Conservation (phyloP, 2,113 vertebrate species). For the Pyxicephalus adspersus region DNA sequence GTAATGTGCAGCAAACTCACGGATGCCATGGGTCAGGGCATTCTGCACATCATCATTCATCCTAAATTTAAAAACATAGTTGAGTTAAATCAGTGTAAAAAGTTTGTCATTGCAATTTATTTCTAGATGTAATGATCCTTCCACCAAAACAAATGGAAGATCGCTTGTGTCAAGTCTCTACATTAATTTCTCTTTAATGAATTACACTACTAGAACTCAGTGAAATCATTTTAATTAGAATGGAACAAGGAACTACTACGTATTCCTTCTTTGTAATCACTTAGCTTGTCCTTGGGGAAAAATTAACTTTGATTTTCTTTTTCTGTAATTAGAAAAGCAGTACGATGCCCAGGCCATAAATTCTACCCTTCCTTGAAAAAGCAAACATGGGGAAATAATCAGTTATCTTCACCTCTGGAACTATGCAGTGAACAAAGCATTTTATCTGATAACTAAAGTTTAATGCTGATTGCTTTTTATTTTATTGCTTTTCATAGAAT, state of each 20-base stretch:
- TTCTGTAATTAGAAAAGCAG: constrained; percentile 57
- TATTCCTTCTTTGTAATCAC: constrained; percentile 55
- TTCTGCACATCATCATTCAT: too few relatives aligned
- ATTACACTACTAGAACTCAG: constrained; percentile 59
- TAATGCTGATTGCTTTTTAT: constrained; percentile 44
- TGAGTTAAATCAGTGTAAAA: background rate
- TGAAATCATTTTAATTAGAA: constrained; percentile 62
- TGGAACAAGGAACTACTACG: constrained; percentile 27
- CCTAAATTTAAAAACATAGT: too few relatives aligned
- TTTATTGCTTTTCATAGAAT: constrained; percentile 10
- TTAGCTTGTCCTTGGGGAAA: constrained; percentile 60
- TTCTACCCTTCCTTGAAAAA: constrained; percentile 44
- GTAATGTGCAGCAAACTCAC: too few relatives aligned
- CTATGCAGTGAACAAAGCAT: constrained; percentile 9
- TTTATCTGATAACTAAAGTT: constrained; percentile 36
- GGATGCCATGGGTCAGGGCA: too few relatives aligned
- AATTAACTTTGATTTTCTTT: constrained; percentile 57
- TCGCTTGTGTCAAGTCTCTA: constrained; percentile 51
- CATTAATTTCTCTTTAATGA: constrained; percentile 62
- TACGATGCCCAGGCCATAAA: constrained; percentile 51
- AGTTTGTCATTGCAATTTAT: constrained; percentile 4
- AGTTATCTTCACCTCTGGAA: constrained; percentile 57
- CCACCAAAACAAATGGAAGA: constrained; percentile 22
- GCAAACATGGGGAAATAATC: constrained; percentile 52
- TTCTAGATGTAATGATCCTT: constrained; percentile 27